phyloP scores from a whole-genome alignment of 2,888 invertebrate species.

The Lordiphosa andalusiaca region DNA sequence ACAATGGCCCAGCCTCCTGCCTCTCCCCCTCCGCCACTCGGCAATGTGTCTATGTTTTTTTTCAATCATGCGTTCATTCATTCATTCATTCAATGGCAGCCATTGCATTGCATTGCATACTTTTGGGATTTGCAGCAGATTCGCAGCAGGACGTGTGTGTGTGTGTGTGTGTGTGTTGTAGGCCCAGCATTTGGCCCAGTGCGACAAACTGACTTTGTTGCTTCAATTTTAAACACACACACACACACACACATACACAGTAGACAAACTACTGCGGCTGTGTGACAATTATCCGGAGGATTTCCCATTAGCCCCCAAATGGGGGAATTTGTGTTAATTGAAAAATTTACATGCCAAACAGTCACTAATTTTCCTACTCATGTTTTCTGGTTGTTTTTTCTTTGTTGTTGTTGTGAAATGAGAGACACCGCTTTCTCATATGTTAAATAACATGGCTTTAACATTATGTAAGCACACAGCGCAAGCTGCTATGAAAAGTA shows the following conservation, averaged over 20 bases:
- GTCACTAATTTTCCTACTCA: background rate
- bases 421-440: no score
- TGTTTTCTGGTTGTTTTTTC: no score
- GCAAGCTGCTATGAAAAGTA: no score
- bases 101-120: constrained; percentile 55
- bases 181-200: constrained; percentile 23
- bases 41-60: constrained; percentile 49
- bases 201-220: constrained; percentile 38
- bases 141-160: constrained; percentile 27
- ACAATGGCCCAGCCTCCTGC: constrained; percentile 16
- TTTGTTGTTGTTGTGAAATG: no score
- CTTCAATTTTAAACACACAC: constrained; percentile 45
- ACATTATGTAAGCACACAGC: no score
- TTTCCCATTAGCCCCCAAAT: constrained; percentile 41
- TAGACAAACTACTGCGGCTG: constrained; percentile 6
- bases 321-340: constrained; percentile 54
- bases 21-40: constrained; percentile 1
- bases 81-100: constrained; percentile 57
- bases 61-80: constrained; percentile 70
- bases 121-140: constrained; percentile 68
- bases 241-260: background rate
- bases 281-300: constrained; percentile 39
- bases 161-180: constrained; percentile 8
- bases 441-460: no score
- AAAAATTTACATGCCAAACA: constrained; percentile 35